Conservation (phyloP, 2,888 invertebrate species). For the Andrena dorsata region DNA sequence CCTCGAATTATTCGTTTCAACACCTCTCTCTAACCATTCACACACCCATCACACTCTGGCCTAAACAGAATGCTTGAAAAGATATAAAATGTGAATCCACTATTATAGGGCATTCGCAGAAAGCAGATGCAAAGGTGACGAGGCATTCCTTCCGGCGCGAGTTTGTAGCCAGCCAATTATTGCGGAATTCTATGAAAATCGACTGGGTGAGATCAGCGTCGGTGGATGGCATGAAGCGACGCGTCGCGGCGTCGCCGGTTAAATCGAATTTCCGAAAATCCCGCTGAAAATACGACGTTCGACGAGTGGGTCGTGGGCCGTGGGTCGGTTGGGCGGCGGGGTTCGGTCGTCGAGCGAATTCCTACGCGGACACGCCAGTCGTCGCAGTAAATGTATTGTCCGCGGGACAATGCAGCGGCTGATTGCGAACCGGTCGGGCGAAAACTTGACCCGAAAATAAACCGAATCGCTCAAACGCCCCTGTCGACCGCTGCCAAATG, state of each 20-base stretch:
- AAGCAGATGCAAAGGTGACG: too few species aligned
- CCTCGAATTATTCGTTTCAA: neutral
- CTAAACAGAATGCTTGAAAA: neutral
- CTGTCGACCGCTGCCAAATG: constrained; percentile 76
- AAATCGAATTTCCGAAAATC: constrained; percentile 79
- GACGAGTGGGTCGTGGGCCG: constrained; percentile 4
- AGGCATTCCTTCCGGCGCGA: too few species aligned
- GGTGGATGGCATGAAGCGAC: constrained; percentile 8
- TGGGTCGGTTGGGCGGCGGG: constrained; percentile 25
- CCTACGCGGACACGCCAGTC: constrained; percentile 50
- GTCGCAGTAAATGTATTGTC: constrained; percentile 77
- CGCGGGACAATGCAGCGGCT: constrained; percentile 79
- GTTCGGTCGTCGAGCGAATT: constrained; percentile 49
- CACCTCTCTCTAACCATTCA: neutral
- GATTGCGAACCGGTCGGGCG: constrained; percentile 81
- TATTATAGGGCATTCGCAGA: too few species aligned
- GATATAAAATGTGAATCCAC: too few species aligned
- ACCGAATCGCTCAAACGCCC: constrained; percentile 76
- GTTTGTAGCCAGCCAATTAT: constrained; percentile 64
- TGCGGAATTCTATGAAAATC: constrained; percentile 46
- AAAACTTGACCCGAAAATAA: constrained; percentile 82
- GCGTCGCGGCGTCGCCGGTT: constrained; percentile 24
- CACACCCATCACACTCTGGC: neutral
- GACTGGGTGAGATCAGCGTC: neutral
- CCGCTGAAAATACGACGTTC: constrained; percentile 69